Evolutionary conservation across 2,888 invertebrate genomes (phyloP), one percentile per base, ranked within the genome.

Genomic region (Hirtodrosophila confusa): DNA sequence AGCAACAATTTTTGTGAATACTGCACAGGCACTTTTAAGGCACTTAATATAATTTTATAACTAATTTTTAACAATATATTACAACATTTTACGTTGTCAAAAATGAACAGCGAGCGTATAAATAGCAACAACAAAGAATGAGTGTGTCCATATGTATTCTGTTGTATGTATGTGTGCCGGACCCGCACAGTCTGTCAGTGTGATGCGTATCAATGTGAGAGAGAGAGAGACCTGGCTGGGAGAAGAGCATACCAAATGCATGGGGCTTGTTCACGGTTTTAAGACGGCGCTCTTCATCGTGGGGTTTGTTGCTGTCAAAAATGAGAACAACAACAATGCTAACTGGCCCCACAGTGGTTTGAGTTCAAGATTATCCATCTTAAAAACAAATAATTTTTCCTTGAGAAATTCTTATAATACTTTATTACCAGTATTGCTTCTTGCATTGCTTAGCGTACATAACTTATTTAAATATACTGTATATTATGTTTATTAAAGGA

Each of bases 41-140:
- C 71, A 75, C 65, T 72, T 54, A 37, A 57, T 63, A 68, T 43
- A 39, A 44, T 47, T 66, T 61, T 56, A 51, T 44, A 55, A 47
- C 44, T 65, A 62, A 35, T 10, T 51, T 68, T 64, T 53, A 67
- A 55, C 60, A 68, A 68, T 37, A 56, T 69, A 65, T 75, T 72
- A 72, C 75, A 75, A 53, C 64, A 75, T 75, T 75, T 64, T 50
- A 66, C 69, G 66, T 70, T 66, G 69, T 65, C 64, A 68, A 65
- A 72, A 69, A 69, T 65, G 65, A 72, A 72, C 58, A 60, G 62
- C 75, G 69, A 75, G 69, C 74, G 62, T 72, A 75, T 70, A 69
- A 72, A 75, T 75, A 75, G 75, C 75, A 75, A 75, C 64, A 75
- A 75, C 75, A 75, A 75, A 75, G 75, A 75, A 68, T 75, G 54